phyloP scores from a whole-genome alignment of 2,797 vertebrate species.

The Acanthurus tractus region DNA sequence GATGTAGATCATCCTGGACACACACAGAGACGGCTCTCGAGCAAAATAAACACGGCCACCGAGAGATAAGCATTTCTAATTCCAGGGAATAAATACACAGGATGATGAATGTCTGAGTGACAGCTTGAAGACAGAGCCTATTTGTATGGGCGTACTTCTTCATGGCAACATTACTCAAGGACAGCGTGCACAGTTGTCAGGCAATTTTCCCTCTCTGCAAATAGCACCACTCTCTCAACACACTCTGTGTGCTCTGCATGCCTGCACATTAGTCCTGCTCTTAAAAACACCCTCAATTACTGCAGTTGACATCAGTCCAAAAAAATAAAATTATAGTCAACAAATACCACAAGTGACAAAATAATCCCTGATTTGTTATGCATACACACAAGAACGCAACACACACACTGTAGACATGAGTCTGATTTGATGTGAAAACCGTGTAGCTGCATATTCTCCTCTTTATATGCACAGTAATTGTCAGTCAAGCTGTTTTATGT shows the following conservation, averaged over 20 bases:
- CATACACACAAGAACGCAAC: not conserved
- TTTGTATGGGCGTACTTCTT: slow-evolving; percentile 71
- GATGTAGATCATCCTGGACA: slow-evolving; percentile 35
- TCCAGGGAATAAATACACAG: slow-evolving; percentile 57
- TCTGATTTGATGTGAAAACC: slow-evolving; percentile 63
- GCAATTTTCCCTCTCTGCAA: slow-evolving; percentile 65
- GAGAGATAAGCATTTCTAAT: slow-evolving; percentile 71
- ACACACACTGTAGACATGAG: slow-evolving; percentile 18
- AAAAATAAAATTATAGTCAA: slow-evolving; percentile 31
- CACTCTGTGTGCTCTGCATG: slow-evolving; percentile 10
- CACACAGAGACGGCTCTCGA: slow-evolving; percentile 29
- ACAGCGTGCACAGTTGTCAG: slow-evolving; percentile 60
- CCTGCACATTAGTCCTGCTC: slow-evolving; percentile 40
- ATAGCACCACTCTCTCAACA: slow-evolving; percentile 63
- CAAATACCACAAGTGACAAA: slow-evolving; percentile 14
- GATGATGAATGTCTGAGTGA: slow-evolving; percentile 74
- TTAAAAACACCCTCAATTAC: slow-evolving; percentile 50
- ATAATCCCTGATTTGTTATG: slow-evolving; percentile 18
- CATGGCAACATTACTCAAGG: slow-evolving; percentile 67
- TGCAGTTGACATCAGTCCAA: slow-evolving; percentile 25
- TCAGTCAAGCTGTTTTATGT: slow-evolving; percentile 68
- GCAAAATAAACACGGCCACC: slow-evolving; percentile 71
- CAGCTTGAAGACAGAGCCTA: slow-evolving; percentile 64
- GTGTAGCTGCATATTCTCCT: slow-evolving; percentile 32
- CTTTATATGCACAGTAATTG: slow-evolving; percentile 62